Evolutionary conservation across 2,797 vertebrate species (phyloP).

Genomic region (Acestrorhynchus altus): DNA sequence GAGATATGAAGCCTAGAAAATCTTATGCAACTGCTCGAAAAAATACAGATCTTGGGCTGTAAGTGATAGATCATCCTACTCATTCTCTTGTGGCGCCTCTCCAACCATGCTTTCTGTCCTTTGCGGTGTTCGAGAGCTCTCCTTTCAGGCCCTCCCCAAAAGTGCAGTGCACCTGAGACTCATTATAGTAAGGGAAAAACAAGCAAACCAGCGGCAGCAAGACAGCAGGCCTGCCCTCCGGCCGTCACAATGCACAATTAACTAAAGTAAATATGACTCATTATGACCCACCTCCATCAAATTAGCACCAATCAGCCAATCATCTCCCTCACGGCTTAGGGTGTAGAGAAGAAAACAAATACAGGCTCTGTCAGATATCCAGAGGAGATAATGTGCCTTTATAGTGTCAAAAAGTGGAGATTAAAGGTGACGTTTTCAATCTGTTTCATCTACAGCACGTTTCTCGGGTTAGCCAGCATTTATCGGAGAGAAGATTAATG

Average conservation of each 20-base stretch:
- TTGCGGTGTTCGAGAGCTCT: not conserved
- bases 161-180: not conserved
- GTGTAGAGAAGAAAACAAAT: not conserved
- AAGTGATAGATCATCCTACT: too few species aligned
- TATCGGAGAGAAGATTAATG: constrained; percentile 41
- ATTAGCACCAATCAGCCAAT: constrained; percentile 8
- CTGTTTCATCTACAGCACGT: constrained; percentile 37
- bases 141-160: not conserved
- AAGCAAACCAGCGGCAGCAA: not conserved
- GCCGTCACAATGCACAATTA: constrained; percentile 11
- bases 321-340: not conserved
- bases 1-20: too few species aligned
- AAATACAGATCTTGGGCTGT: too few species aligned
- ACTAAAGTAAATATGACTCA: constrained; percentile 6
- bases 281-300: not conserved
- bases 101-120: not conserved
- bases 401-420: constrained; percentile 12
- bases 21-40: too few species aligned
- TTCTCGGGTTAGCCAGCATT: constrained; percentile 28
- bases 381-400: constrained; percentile 8
- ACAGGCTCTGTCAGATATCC: not conserved
- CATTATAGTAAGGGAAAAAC: not conserved
- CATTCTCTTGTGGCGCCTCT: not conserved
- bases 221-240: constrained; percentile 7
- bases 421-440: constrained; percentile 29